Conservation (phyloP, 1,140 invertebrate genomes). For the Dreissena rostriformis region DNA sequence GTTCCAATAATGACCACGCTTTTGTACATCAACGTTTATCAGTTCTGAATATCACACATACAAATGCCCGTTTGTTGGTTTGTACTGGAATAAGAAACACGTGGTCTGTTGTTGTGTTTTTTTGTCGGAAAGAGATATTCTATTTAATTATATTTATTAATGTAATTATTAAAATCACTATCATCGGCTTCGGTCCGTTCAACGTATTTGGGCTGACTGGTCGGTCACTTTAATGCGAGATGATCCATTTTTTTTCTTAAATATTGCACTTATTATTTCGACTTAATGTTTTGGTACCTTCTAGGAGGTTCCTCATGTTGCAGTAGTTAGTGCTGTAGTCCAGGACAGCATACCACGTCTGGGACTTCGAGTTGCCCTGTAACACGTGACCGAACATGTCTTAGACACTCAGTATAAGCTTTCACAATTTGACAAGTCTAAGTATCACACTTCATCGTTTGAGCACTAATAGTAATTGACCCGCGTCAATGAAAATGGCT, state of each 20-base stretch:
- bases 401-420: no score
- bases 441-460: no score
- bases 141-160: no score
- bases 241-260: neutral
- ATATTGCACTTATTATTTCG: neutral
- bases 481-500: no score
- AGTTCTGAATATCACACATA: neutral
- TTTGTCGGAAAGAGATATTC: no score
- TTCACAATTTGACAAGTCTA: no score
- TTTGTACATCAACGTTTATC: neutral
- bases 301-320: slow-evolving; percentile 82
- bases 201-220: neutral
- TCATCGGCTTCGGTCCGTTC: neutral
- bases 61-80: neutral
- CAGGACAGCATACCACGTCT: slow-evolving; percentile 82
- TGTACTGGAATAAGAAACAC: no score
- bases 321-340: slow-evolving; percentile 84
- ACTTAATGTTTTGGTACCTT: slow-evolving; percentile 63
- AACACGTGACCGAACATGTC: slow-evolving; percentile 13
- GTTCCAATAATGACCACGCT: neutral
- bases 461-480: no score
- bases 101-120: no score
- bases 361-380: slow-evolving; percentile 81
- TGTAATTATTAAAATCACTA: neutral
- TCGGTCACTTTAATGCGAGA: neutral